phyloP scores from a whole-genome alignment of 2,797 vertebrate species.

The Leptodactylus fallax region DNA sequence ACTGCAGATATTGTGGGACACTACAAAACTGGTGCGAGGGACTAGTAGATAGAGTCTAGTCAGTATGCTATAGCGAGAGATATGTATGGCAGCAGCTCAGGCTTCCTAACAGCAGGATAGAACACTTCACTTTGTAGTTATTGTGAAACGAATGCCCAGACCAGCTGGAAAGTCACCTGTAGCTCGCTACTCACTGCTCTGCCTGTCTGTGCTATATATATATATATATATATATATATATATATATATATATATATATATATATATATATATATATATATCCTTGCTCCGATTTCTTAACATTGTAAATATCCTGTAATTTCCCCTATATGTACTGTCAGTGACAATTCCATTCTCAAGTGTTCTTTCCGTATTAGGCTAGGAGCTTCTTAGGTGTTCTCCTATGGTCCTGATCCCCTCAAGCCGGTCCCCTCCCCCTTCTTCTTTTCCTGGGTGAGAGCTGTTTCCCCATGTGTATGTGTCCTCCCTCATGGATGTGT shows the following conservation, averaged over 20 bases:
- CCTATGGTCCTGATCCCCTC: conserved; percentile 34
- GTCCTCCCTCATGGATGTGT: conserved; percentile 72
- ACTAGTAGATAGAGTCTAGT: background rate
- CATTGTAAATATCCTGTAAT: background rate
- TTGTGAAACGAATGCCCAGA: background rate
- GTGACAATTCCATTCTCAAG: background rate
- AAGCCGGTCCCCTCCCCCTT: conserved; percentile 31
- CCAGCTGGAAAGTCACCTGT: background rate
- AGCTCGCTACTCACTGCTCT: no score
- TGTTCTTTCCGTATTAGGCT: conserved; percentile 36
- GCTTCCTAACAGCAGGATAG: no score
- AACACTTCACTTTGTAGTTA: no score
- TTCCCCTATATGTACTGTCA: background rate
- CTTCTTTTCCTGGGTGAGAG: conserved; percentile 46
- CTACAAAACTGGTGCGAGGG: background rate
- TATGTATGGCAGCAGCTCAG: no score
- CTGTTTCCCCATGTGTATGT: conserved; percentile 60
- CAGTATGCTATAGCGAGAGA: background rate
- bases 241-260: no score
- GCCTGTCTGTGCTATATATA: no score
- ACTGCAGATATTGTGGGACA: background rate
- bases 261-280: background rate
- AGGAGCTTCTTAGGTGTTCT: conserved; percentile 35
- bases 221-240: no score
- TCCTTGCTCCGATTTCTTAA: background rate